phyloP scores from a whole-genome alignment of 2,888 invertebrate species.

The Callyntrura sp. region DNA sequence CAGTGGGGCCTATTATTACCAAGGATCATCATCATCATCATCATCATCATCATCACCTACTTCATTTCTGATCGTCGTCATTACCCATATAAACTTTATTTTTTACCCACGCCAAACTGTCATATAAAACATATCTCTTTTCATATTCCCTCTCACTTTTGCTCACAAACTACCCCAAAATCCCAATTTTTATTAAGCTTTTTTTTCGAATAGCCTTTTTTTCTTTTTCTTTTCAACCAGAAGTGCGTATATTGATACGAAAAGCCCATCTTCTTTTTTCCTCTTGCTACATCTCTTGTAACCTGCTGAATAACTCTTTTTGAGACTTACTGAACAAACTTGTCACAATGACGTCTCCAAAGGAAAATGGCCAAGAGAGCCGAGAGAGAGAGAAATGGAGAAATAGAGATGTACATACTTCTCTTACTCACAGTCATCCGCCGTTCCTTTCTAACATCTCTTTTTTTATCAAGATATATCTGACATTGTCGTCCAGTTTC shows the following conservation, averaged over 20 bases:
- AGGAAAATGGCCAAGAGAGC: slow-evolving; percentile 31
- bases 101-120: too few species aligned
- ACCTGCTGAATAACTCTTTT: slow-evolving; percentile 34
- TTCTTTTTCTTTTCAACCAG: background rate
- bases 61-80: too few species aligned
- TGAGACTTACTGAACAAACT: slow-evolving; percentile 25
- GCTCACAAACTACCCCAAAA: background rate
- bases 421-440: slow-evolving; percentile 26
- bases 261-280: background rate
- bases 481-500: slow-evolving; percentile 65
- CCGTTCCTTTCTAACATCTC: slow-evolving; percentile 37
- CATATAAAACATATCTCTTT: too few species aligned
- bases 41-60: too few species aligned
- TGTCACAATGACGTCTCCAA: background rate
- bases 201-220: background rate
- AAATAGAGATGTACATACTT: slow-evolving; percentile 5
- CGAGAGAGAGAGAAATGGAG: background rate
- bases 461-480: slow-evolving; percentile 67
- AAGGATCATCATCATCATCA: too few species aligned
- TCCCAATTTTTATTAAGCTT: background rate
- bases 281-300: background rate
- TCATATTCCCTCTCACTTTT: background rate
- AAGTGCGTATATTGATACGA: background rate
- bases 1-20: too few species aligned
- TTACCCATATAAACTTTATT: too few species aligned